Percentiles rank a stretch among this genome's conserved stretches.
Conservation (phyloP, 2,888 invertebrate genomes). For the Ectemnius cavifrons region DNA sequence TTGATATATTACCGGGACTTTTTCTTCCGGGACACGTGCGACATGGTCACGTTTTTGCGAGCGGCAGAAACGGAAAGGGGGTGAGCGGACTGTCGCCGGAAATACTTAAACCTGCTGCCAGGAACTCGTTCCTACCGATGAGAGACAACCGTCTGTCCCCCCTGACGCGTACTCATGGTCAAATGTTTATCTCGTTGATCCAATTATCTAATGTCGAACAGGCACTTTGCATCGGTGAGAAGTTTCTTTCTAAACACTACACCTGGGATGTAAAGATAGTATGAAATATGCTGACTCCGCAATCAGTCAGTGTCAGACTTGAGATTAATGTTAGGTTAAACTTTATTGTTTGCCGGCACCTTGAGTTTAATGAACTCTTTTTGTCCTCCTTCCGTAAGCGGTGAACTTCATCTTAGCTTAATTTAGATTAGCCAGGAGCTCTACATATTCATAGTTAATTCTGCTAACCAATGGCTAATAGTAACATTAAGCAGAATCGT, state of each 20-base stretch:
- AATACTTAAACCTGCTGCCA: constrained; percentile 18
- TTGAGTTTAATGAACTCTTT: background rate
- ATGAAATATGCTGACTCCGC: background rate
- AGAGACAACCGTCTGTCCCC: no score
- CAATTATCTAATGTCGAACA: no score
- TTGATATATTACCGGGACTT: constrained; percentile 57
- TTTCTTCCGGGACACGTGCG: constrained; percentile 42
- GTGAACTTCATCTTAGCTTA: constrained; percentile 5
- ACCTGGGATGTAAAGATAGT: background rate
- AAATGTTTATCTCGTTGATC: no score
- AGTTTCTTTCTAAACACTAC: no score
- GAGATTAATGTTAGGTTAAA: constrained; percentile 26
- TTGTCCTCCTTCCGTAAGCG: no score
- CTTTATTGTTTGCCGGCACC: constrained; percentile 22
- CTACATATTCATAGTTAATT: no score
- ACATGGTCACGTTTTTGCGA: constrained; percentile 45
- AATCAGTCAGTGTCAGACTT: constrained; percentile 32
- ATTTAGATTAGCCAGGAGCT: constrained; percentile 17
- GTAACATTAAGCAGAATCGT: no score
- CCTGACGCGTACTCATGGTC: no score
- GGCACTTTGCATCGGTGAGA: no score
- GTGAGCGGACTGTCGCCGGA: constrained; percentile 25
- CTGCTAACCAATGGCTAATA: no score
- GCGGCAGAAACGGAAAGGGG: constrained; percentile 21
- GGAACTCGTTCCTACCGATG: background rate